Evolutionary conservation across 2,888 invertebrate genomes (phyloP), one percentile per base, ranked within the genome.

Genomic region (Dynastes grantii): DNA sequence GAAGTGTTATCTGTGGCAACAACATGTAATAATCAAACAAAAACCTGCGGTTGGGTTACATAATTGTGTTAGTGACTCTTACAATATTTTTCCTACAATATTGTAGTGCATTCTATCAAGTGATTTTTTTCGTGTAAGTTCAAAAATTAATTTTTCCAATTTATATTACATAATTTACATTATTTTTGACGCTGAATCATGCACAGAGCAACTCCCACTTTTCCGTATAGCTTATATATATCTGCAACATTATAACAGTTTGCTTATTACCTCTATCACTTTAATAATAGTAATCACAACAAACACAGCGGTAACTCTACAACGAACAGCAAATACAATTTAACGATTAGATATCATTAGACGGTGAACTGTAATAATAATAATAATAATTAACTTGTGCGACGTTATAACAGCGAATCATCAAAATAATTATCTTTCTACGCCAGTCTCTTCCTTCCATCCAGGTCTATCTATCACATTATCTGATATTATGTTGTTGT

Each of bases 361-460:
- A 51, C 13, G 32, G 53, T 29, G 32, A 27, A 51, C 27, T 29
- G 29, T 16, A 16, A 16, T 16, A 16, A 16, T 70, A 32, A 55
- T 55, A 45, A 8, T 45, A 45, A 11, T 45, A 8, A 49, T 67
- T 67, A n/a, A 3, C 29, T 53, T 32, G 16, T 32, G 29, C 29
- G 51, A 27, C 22, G 16, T 51, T 68, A 68, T n/a, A 29, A 4
- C 13, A 53, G 29, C 32, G n/a, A 53, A 55, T 9, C 13, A 53
- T 16, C 32, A 13, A 32, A 53, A 70, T 70, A 53, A 70, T 53
- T 53, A 70, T 70, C 64, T 64, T n/a, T 32, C n/a, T 53, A 29
- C 29, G 27, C 32, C 13, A 70, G 11, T 55, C 53, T 70, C 53
- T 55, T 70, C 53, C 53, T 70, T 22, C 53, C n/a, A 53, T 70